Evolutionary conservation across 2,113 vertebrate genomes (phyloP).

Genomic region (Hypocryptadius cinnamomeus): DNA sequence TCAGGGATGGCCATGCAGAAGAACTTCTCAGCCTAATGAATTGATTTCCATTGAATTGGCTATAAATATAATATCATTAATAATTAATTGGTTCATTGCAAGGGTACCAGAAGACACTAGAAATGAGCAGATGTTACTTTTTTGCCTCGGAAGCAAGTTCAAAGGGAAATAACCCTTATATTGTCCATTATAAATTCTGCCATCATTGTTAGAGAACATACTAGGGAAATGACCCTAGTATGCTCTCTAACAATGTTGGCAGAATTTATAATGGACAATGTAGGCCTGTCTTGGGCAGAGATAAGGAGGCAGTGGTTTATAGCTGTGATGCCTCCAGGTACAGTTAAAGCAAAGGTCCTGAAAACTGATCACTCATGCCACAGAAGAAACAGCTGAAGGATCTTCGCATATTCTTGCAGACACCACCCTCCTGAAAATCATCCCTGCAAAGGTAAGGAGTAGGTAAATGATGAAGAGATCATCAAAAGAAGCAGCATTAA

Average conservation of each 20-base stretch:
- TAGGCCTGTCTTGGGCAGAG: not conserved
- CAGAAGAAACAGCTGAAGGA: not conserved
- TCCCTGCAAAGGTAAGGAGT: not conserved
- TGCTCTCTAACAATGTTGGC: not conserved
- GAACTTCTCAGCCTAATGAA: constrained; percentile 30
- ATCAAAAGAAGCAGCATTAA: not conserved
- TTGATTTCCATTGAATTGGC: not conserved
- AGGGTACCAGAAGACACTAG: not conserved
- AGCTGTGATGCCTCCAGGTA: not conserved
- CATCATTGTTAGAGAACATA: too few relatives aligned
- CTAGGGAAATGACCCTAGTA: not conserved
- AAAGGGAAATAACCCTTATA: not conserved
- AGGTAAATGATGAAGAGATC: not conserved
- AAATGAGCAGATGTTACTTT: not conserved
- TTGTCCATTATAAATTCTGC: too few relatives aligned
- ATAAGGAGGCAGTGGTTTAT: not conserved
- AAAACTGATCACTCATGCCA: not conserved
- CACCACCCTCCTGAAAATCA: not conserved
- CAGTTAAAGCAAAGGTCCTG: not conserved
- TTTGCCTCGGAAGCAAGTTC: not conserved
- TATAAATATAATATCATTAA: constrained; percentile 41
- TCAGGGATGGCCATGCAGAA: not conserved
- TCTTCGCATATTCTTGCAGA: not conserved
- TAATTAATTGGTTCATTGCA: not conserved
- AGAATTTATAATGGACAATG: not conserved